Conservation (phyloP, 1,140 invertebrate genomes). For the Polypedilum pembai region DNA sequence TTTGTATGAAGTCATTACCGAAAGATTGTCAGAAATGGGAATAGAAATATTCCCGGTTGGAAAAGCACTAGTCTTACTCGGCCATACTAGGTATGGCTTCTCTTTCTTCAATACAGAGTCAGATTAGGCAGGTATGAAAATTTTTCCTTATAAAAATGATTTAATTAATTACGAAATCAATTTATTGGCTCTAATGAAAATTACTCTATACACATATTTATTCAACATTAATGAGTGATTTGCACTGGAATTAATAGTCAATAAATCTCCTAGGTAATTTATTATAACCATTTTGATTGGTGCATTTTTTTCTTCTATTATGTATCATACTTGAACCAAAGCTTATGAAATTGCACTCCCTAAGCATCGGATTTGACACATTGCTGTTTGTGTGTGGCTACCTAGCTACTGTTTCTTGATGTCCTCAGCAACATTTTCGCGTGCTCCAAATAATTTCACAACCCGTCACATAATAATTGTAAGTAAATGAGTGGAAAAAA, state of each 20-base stretch:
- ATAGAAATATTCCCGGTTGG: too few species aligned
- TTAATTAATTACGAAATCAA: conserved; percentile 29
- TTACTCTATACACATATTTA: conserved; percentile 15
- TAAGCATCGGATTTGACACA: too few species aligned
- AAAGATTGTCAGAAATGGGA: too few species aligned
- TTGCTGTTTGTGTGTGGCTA: too few species aligned
- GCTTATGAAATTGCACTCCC: too few species aligned
- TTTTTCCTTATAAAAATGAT: conserved; percentile 22
- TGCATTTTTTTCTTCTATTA: not conserved
- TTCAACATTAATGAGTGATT: conserved; percentile 28
- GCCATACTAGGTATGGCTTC: too few species aligned
- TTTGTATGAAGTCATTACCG: too few species aligned
- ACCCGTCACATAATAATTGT: not conserved
- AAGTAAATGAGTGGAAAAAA: not conserved
- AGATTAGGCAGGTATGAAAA: not conserved
- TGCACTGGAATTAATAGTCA: conserved; percentile 27
- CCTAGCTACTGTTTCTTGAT: not conserved
- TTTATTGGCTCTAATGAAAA: conserved; percentile 25
- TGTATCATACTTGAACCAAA: not conserved
- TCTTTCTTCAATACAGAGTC: too few species aligned
- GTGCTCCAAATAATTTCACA: conserved; percentile 17
- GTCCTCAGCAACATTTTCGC: conserved; percentile 9
- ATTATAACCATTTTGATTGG: conserved; percentile 2
- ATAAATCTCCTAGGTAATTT: conserved; percentile 23
- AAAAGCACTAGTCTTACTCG: too few species aligned